These are phyloP conservation scores for Alitta virens DNA, from an alignment of 2,888 invertebrate genomes.

Conservation along the genomic window DNA sequence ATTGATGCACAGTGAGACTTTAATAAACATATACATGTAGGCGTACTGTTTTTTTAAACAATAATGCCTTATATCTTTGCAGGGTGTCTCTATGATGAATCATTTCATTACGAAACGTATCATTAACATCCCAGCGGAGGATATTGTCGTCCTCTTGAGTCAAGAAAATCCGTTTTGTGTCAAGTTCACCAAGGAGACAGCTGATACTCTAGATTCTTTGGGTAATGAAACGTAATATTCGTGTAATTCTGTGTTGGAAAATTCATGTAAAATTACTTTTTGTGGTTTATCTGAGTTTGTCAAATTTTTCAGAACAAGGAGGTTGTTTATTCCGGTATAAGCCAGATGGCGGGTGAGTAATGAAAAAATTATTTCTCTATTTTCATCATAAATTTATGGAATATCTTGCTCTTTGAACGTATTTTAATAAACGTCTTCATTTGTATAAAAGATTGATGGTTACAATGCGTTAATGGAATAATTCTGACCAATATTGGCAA, in stretches of 20 bases:
- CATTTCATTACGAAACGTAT: slow-evolving; percentile 60
- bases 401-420: background rate
- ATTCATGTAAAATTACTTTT: background rate
- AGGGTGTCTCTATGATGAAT: slow-evolving; percentile 29
- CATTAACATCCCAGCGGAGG: slow-evolving; percentile 70
- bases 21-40: too few species aligned
- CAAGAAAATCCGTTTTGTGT: slow-evolving; percentile 78
- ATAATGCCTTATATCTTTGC: background rate
- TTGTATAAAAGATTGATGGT: too few species aligned
- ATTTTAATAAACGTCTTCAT: background rate
- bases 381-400: background rate
- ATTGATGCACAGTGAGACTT: too few species aligned
- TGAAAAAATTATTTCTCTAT: background rate
- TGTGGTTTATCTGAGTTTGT: background rate
- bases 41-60: too few species aligned
- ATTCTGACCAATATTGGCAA: too few species aligned
- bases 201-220: slow-evolving; percentile 68
- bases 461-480: too few species aligned
- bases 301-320: slow-evolving; percentile 24
- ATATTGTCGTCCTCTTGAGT: slow-evolving; percentile 74
- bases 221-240: slow-evolving; percentile 62
- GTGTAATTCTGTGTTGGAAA: background rate
- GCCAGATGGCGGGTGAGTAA: slow-evolving; percentile 14
- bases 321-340: slow-evolving; percentile 23
- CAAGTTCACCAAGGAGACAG: slow-evolving; percentile 68